A percentile compares a stretch with the other conserved stretches of the same genome.
These are phyloP conservation scores for Actenoides lindsayi DNA, from an alignment of 2,113 vertebrate genomes.

Conservation along the genomic window DNA sequence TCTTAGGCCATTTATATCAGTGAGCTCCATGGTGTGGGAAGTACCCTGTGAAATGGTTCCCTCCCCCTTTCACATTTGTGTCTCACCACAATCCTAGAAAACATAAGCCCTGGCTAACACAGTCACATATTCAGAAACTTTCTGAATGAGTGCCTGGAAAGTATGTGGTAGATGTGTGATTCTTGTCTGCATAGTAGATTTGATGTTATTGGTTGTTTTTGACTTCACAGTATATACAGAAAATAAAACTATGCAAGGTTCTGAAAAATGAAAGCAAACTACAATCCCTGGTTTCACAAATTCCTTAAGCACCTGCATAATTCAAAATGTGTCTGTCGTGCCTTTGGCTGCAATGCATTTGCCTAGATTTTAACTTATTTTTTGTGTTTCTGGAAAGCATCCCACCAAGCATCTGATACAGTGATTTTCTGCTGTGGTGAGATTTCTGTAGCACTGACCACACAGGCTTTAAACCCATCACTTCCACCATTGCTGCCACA, in stretches of 20 bases:
- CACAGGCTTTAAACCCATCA: not conserved
- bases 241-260: not conserved
- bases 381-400: not conserved
- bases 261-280: not conserved
- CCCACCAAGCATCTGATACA: not conserved
- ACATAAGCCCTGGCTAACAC: not conserved
- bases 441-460: not conserved
- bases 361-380: not conserved
- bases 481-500: not conserved
- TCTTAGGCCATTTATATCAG: not conserved
- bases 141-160: not conserved
- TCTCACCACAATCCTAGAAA: not conserved
- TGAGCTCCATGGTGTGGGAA: not conserved
- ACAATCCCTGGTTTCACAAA: not conserved
- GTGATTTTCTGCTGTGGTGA: not conserved
- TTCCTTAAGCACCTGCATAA: not conserved
- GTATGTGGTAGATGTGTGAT: not conserved
- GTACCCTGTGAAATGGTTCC: not conserved
- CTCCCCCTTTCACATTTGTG: not conserved
- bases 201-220: not conserved
- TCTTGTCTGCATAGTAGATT: not conserved
- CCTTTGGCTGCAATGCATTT: not conserved
- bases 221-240: not conserved
- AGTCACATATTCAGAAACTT: not conserved
- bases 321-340: not conserved